These are phyloP conservation scores for Uropetala carovei DNA, from an alignment of 2,888 invertebrate species.

Conservation along the genomic window DNA sequence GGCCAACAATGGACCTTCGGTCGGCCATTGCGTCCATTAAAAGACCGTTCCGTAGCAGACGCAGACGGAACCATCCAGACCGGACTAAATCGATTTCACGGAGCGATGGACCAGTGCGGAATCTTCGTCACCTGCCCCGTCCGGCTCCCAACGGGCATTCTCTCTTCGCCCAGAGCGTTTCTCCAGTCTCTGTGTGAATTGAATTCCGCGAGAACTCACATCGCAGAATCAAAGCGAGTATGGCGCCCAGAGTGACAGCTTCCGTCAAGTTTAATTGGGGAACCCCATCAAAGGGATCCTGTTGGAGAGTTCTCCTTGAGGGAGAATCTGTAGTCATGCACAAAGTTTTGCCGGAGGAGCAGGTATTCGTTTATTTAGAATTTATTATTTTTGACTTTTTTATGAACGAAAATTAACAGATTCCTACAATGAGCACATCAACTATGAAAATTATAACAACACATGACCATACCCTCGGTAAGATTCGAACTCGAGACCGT, in stretches of 20 bases:
- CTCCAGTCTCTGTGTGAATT: background rate
- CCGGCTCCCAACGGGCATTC: background rate
- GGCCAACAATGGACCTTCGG: slow-evolving; percentile 41
- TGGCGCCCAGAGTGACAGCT: background rate
- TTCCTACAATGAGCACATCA: too few species aligned
- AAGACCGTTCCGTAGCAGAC: slow-evolving; percentile 48
- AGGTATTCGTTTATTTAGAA: too few species aligned
- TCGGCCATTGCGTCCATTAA: slow-evolving; percentile 55
- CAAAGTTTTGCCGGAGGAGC: too few species aligned
- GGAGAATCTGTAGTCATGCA: background rate
- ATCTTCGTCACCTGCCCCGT: slow-evolving; percentile 51
- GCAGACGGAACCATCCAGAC: background rate
- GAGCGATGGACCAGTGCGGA: slow-evolving; percentile 52
- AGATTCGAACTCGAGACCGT: too few species aligned
- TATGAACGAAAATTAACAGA: too few species aligned
- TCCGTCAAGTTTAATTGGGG: background rate
- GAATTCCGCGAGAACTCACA: background rate
- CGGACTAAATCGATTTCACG: slow-evolving; percentile 61
- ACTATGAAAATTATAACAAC: too few species aligned
- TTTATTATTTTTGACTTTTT: too few species aligned
- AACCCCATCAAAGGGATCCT: background rate
- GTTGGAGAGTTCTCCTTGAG: background rate
- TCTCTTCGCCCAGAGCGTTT: background rate
- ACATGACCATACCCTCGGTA: too few species aligned
- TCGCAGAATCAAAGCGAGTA: background rate